Evolutionary conservation across 1,140 invertebrate species (phyloP).

Genomic region (Tetramorium parvispinum): DNA sequence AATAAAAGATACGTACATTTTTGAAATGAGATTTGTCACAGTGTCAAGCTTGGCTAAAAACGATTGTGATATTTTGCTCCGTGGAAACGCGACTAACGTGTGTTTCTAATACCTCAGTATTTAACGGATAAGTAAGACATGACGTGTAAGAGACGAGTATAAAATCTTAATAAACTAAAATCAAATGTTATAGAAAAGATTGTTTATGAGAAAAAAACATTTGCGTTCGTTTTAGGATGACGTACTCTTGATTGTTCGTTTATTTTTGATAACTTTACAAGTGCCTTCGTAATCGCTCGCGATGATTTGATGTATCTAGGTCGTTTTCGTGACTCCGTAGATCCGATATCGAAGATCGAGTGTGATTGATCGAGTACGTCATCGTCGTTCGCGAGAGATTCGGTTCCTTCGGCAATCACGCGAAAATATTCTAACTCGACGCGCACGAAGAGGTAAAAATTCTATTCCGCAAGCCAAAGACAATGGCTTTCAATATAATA

Average conservation of each 20-base stretch:
- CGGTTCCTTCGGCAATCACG: neutral
- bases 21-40: neutral
- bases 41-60: neutral
- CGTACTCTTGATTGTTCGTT: neutral
- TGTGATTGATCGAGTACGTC: constrained; percentile 46
- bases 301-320: constrained; percentile 22
- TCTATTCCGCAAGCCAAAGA: neutral
- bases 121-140: neutral
- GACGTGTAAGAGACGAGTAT: neutral
- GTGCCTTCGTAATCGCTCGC: neutral
- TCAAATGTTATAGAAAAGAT: neutral
- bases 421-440: neutral
- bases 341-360: constrained; percentile 49
- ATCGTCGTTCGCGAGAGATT: neutral
- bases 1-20: neutral
- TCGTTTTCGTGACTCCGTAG: constrained; percentile 23
- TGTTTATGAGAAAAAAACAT: neutral
- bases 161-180: neutral
- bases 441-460: neutral
- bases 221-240: neutral
- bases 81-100: neutral
- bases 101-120: neutral
- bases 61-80: neutral
- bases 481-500: neutral
- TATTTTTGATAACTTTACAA: constrained; percentile 1